Evolutionary conservation across 2,113 vertebrate genomes (phyloP).

Genomic region (Myrmophylax atrothorax): DNA sequence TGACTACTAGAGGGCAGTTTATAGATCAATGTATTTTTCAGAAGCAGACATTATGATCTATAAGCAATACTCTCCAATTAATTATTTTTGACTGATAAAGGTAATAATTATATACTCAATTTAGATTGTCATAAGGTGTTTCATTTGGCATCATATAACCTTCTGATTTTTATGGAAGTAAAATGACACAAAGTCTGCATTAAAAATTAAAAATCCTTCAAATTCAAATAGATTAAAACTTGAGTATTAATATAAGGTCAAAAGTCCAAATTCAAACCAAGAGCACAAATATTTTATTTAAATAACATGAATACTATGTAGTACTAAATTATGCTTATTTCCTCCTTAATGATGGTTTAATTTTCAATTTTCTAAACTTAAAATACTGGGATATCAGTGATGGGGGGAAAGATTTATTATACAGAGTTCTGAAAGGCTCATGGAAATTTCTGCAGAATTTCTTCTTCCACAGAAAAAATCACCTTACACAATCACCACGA

Average conservation of each 20-base stretch:
- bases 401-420: neutral
- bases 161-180: conserved; percentile 5
- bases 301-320: neutral
- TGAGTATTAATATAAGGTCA: neutral
- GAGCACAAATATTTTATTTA: neutral
- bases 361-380: neutral
- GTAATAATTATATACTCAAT: neutral
- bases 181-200: neutral
- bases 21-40: conserved; percentile 31
- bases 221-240: neutral
- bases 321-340: neutral
- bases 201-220: conserved; percentile 12
- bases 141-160: neutral
- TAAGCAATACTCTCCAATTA: neutral
- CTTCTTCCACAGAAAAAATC: neutral
- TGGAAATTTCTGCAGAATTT: neutral
- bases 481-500: neutral
- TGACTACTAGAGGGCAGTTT: conserved; percentile 20
- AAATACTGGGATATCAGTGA: neutral
- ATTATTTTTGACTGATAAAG: conserved; percentile 5
- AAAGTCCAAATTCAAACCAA: neutral
- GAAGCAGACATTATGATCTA: conserved; percentile 12
- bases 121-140: neutral
- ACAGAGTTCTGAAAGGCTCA: neutral
- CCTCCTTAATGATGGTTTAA: neutral